phyloP scores from a whole-genome alignment of 2,797 vertebrate genomes.

The Eulemur albifrons region DNA sequence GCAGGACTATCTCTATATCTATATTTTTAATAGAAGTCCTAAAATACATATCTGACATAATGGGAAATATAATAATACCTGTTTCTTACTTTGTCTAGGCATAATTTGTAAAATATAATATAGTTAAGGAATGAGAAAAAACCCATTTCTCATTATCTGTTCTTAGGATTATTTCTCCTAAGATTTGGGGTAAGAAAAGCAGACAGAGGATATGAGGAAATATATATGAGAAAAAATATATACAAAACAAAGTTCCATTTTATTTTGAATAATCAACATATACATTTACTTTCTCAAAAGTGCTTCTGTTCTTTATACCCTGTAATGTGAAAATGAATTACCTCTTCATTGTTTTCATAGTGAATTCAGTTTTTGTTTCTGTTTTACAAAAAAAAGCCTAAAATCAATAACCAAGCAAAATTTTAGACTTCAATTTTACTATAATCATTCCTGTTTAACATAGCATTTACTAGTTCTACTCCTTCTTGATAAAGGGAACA shows the following conservation, averaged over 20 bases:
- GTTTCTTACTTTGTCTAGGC: conserved; percentile 36
- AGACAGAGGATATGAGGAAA: neutral
- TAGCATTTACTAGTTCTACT: neutral
- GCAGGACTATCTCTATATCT: conserved; percentile 3
- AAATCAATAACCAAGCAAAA: neutral
- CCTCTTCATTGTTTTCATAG: neutral
- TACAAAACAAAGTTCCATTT: neutral
- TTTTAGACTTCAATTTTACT: neutral
- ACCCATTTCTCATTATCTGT: neutral
- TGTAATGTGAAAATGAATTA: neutral
- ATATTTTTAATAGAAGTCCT: conserved; percentile 49
- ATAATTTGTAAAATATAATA: neutral
- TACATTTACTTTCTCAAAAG: neutral
- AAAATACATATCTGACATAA: conserved; percentile 69
- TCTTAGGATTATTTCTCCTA: neutral
- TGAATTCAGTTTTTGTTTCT: conserved; percentile 4
- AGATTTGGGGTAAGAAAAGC: neutral
- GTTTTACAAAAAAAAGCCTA: neutral
- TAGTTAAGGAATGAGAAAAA: neutral
- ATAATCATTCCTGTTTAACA: neutral
- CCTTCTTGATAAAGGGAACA: neutral
- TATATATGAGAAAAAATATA: neutral
- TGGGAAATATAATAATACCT: conserved; percentile 33
- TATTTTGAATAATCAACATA: neutral
- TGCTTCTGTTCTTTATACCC: neutral